Evolutionary conservation across 2,797 vertebrate species (phyloP).

Genomic region (Perodicticus potto): DNA sequence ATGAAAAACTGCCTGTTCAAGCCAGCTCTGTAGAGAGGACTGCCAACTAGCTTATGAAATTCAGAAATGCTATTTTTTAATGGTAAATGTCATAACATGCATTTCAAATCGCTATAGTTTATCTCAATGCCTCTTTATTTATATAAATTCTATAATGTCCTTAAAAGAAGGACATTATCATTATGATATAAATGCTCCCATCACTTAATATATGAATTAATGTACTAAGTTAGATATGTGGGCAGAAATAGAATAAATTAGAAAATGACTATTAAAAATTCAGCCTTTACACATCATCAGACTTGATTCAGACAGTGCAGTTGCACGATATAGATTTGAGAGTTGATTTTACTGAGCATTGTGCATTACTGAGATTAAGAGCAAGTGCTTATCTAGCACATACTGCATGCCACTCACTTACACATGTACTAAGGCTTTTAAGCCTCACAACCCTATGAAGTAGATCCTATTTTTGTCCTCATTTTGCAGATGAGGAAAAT

Average conservation of each 20-base stretch:
- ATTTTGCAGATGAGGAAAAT: constrained; percentile 32
- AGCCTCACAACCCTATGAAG: background rate
- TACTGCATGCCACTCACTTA: background rate
- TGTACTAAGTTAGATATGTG: constrained; percentile 9
- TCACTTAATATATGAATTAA: constrained; percentile 3
- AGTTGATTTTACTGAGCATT: constrained; percentile 3
- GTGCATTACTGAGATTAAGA: constrained; percentile 12
- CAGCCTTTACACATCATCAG: background rate
- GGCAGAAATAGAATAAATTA: constrained; percentile 15
- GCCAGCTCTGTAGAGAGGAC: constrained; percentile 54
- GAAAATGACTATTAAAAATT: constrained; percentile 29
- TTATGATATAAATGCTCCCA: background rate
- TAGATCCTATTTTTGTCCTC: background rate
- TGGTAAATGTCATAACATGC: constrained; percentile 61
- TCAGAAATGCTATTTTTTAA: constrained; percentile 71
- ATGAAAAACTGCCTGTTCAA: constrained; percentile 73
- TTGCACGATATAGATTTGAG: background rate
- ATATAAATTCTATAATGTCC: background rate
- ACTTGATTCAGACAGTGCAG: background rate
- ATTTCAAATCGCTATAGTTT: constrained; percentile 48
- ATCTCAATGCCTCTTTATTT: constrained; percentile 38
- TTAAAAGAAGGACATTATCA: constrained; percentile 33
- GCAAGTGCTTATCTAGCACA: background rate
- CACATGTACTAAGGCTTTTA: background rate
- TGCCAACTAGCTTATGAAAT: constrained; percentile 61